Conservation (phyloP, 2,888 invertebrate species). For the Rotaria socialis region DNA sequence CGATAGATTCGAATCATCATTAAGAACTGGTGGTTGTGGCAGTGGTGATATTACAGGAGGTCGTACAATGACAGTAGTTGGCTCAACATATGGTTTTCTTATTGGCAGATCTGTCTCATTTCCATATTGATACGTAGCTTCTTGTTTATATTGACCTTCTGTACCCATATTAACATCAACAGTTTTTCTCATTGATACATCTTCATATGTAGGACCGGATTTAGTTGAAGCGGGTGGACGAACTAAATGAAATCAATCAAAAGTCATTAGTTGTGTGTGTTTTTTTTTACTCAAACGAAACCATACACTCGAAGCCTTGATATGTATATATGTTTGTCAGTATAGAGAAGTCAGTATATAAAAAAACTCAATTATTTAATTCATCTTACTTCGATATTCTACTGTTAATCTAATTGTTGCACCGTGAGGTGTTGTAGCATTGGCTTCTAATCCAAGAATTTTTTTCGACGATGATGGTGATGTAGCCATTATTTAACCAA, state of each 20-base stretch:
- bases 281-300: neutral
- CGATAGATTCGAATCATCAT: too few species aligned
- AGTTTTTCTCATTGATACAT: neutral
- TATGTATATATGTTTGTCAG: too few species aligned
- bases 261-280: too few species aligned
- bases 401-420: neutral
- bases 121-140: neutral
- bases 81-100: neutral
- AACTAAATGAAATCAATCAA: neutral
- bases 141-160: neutral
- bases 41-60: neutral
- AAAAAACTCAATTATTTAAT: neutral
- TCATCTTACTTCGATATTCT: neutral
- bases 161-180: neutral
- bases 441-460: neutral
- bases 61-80: neutral
- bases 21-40: too few species aligned
- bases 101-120: neutral
- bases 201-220: neutral
- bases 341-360: too few species aligned
- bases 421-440: neutral
- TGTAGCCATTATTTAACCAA: neutral
- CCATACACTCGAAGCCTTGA: neutral
- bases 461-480: neutral
- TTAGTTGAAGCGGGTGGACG: neutral